Base-by-base conservation (phyloP, 2,888 invertebrate species). In the Cylloceria caligata region DNA sequence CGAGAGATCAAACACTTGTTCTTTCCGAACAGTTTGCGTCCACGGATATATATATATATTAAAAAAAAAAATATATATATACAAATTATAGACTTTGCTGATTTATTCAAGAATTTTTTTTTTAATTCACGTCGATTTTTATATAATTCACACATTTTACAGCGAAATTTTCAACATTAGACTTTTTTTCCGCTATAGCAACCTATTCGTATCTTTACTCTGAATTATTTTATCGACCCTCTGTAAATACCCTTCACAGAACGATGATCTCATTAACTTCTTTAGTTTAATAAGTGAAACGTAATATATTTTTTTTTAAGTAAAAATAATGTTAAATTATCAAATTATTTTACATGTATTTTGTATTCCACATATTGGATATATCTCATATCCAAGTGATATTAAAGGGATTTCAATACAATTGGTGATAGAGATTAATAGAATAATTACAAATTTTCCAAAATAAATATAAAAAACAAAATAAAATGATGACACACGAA, bases 1-100 rank as follows among this genome's bases (percentile, higher is more conserved):
- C 42, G 24, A 64, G 21, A 42, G 64, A 64, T 64, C 64, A 39
- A 24, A 24, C 64, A 42, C 36, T 64, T 64, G 42, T 64, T 21
- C n/a, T 39, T 24, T 24, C 39, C 39, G n/a, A 64, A 21, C 24
- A 42, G 24, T 64, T 42, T 39, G 5, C 64, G 24, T 39, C 64
- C 42, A 36, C 30, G 19, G n/a, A n/a, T n/a, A n/a, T n/a, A n/a
- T n/a, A n/a, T n/a, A 9, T 19, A 19, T 16, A 34, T 19, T 19
- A 19, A 19, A 30, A 34, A 30, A 34, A 34, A 60, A 11, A n/a
- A n/a, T n/a, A n/a, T n/a, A n/a, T n/a, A n/a, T n/a, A 0, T n/a
- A 3, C 57, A 60, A 34, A 36, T 34, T 60, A 60, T 16, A 34
- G 30, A 60, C 57, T 16, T 7, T 34, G 57, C 19, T 36, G 2